Evolutionary conservation across 2,113 vertebrate species (phyloP).

Genomic region (Onychorhynchus coronatus): DNA sequence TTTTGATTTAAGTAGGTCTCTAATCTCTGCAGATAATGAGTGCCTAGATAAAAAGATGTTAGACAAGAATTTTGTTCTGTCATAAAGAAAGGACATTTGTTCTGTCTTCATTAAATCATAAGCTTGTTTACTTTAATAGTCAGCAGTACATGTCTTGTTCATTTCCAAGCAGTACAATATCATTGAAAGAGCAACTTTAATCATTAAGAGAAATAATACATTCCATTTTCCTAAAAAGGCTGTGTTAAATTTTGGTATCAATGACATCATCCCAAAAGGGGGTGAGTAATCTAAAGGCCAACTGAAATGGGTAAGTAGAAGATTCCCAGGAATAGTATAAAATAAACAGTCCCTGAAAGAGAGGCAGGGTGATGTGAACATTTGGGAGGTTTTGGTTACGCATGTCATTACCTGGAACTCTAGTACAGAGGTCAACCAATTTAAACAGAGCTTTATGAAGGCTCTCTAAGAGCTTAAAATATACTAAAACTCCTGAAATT

Average conservation of each 20-base stretch:
- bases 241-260: background rate
- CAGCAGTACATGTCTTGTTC: background rate
- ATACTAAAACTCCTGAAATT: background rate
- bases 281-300: background rate
- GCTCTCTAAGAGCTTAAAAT: background rate
- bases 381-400: background rate
- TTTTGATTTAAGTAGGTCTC: conserved; percentile 40
- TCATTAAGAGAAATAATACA: background rate
- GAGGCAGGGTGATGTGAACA: background rate
- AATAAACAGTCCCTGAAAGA: background rate
- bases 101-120: conserved; percentile 23
- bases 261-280: background rate
- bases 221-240: background rate
- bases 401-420: background rate
- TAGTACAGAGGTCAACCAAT: background rate
- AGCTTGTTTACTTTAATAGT: conserved; percentile 29
- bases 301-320: background rate
- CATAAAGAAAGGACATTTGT: conserved; percentile 4
- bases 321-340: background rate
- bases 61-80: background rate
- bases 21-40: conserved; percentile 55
- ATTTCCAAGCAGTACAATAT: background rate
- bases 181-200: background rate
- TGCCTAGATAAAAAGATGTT: conserved; percentile 15
- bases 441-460: background rate